Evolutionary conservation across 1,140 invertebrate genomes (phyloP), one percentile per base, ranked within the genome.

Genomic region (Capitella teleta): DNA sequence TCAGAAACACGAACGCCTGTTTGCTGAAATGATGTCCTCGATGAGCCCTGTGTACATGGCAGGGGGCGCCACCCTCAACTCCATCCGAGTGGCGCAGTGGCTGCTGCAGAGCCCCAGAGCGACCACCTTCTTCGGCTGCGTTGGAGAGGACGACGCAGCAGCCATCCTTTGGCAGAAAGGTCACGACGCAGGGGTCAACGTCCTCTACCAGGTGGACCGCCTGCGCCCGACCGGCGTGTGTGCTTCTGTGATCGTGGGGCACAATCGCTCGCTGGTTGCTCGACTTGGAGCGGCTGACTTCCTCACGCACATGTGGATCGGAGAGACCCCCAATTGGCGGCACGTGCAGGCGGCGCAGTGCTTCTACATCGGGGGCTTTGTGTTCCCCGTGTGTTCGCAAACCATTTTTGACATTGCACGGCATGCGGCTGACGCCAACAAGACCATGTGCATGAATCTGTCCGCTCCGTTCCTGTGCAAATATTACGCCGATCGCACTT

Each of bases 381-480:
- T 96, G 68, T 74, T 95, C 43, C 92, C 89, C 36, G 90, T 94
- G 0, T 91, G 83, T 61, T 82, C 85, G 10, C 81, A 84, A 54
- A 82, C 85, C 5, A 87, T 93, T 53, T 73, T 87, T 67, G 76
- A 80, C 59, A 76, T 98, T 21, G 92, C 87, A 0, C 76, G 82
- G 58, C 81, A 87, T 67, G 64, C 75, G 3, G 81, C 87, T 44
- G 74, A 78, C 53, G 76, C 82, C 8, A 78, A 87, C 41, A 86
- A 87, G 66, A 70, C 79, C 8, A 93, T 97, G 62, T 75, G 81
- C 47, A 88, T 97, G 82, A 98, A 98, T 75, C 76, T 98, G 32
- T 93, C 89, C 65, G 96, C 96, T 50, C 89, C 93, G 19, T 99
- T 97, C 74, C 79, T 99, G 26, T 86, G 85, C 45, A 80, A 93